Evolutionary conservation across 2,888 invertebrate genomes (phyloP).

Genomic region (Laspeyria flexula): DNA sequence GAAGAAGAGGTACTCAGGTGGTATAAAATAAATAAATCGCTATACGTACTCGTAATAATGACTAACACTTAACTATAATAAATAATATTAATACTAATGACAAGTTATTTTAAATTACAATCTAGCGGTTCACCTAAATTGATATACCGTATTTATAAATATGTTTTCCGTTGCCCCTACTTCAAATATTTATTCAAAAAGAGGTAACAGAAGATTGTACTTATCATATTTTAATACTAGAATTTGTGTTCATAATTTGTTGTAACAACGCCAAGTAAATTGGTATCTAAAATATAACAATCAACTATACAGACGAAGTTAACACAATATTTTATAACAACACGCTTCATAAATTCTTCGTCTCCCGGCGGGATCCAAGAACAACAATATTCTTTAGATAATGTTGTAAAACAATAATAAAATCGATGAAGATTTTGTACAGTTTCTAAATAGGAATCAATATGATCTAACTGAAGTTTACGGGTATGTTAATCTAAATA

Average conservation of each 20-base stretch:
- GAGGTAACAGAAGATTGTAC: conserved; percentile 85
- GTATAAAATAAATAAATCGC: conserved; percentile 74
- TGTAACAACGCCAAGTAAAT: conserved; percentile 33
- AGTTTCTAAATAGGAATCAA: conserved; percentile 52
- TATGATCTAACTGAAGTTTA: conserved; percentile 58
- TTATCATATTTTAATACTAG: conserved; percentile 77
- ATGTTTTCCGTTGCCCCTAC: conserved; percentile 84
- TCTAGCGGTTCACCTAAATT: conserved; percentile 82
- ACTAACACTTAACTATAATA: conserved; percentile 81
- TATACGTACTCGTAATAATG: conserved; percentile 68
- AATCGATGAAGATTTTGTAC: neutral
- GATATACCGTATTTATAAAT: conserved; percentile 64
- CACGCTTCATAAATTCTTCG: neutral
- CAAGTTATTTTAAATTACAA: conserved; percentile 83
- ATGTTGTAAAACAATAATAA: neutral
- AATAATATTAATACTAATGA: conserved; percentile 85
- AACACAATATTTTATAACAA: neutral
- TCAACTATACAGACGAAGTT: conserved; percentile 13
- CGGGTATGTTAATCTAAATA: conserved; percentile 41
- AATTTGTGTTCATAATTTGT: conserved; percentile 55
- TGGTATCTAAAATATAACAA: conserved; percentile 31
- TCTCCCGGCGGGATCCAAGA: neutral
- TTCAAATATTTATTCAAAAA: conserved; percentile 68
- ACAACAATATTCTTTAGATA: too few relatives aligned
- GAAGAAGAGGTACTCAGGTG: conserved; percentile 85